Base-by-base conservation (phyloP, 1,140 invertebrate genomes). In the Drosophila busckii region DNA sequence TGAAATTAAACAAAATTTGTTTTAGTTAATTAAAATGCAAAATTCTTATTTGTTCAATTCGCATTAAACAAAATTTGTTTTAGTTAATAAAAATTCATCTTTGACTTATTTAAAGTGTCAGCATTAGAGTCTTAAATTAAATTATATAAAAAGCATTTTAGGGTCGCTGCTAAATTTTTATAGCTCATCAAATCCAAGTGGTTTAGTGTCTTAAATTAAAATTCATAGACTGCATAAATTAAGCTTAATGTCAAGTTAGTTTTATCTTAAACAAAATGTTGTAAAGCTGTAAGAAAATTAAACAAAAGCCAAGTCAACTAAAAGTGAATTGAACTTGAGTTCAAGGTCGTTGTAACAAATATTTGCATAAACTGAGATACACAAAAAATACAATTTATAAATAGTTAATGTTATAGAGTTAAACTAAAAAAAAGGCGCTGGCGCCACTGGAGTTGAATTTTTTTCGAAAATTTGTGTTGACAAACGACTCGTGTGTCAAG, bases 401-500 rank as follows among this genome's bases (percentile, higher is more conserved):
- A 16, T 34, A n/a, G n/a, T n/a, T n/a, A n/a, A n/a, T n/a, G n/a
- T n/a, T n/a, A n/a, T n/a, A n/a, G n/a, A n/a, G 42, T 15, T 10
- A 4, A 8, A 25, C 12, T 6, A 10, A 10, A 17, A 10, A 17
- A 7, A 13, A 35, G 9, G 9, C 38, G n/a, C n/a, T n/a, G n/a
- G n/a, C n/a, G n/a, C n/a, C n/a, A n/a, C n/a, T n/a, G n/a, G 50
- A 45, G 29, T 25, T 38, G 28, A 56, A 56, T 28, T 42, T 49
- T 25, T 10, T 26, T 15, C 25, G 31, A 44, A 35, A 28, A 23
- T 17, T 23, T 55, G 4, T 69, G 65, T 67, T 71, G 68, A 62
- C 65, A 63, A 42, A 71, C 61, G 50, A 46, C 50, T 70, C 31
- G 41, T 34, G 66, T 50, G 50, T 62, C 34, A 55, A 65, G 52